Evolutionary conservation across 1,140 invertebrate species (phyloP).

Genomic region (Forficula auricularia): DNA sequence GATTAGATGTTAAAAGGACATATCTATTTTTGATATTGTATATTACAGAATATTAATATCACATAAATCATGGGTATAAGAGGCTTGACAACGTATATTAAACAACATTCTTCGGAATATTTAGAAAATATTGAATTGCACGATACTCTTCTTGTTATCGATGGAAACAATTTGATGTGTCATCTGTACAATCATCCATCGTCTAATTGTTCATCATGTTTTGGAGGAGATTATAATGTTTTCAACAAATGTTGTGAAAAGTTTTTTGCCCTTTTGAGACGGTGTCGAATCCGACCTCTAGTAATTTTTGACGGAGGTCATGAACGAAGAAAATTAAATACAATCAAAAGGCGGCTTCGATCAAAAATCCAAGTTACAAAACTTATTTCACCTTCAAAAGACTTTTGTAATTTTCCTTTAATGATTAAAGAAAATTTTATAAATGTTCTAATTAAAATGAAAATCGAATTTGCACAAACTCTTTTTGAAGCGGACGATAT

Average conservation of each 20-base stretch:
- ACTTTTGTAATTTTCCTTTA: constrained; percentile 44
- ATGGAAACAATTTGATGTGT: constrained; percentile 59
- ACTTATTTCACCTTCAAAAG: constrained; percentile 22
- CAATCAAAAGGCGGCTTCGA: constrained; percentile 39
- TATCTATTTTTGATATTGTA: too few species aligned
- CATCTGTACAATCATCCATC: constrained; percentile 43
- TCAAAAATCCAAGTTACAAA: constrained; percentile 35
- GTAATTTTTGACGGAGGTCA: constrained; percentile 71
- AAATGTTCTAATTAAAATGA: constrained; percentile 40
- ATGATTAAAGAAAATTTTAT: constrained; percentile 53
- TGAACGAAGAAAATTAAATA: constrained; percentile 56
- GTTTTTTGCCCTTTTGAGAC: constrained; percentile 51
- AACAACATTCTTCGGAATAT: constrained; percentile 41
- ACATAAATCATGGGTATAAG: constrained; percentile 77
- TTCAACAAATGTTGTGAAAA: constrained; percentile 39
- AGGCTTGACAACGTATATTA: constrained; percentile 64
- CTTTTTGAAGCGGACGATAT: constrained; percentile 76
- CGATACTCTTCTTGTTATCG: constrained; percentile 55
- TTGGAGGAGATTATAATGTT: constrained; percentile 75
- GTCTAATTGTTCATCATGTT: constrained; percentile 44
- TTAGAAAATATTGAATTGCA: constrained; percentile 44
- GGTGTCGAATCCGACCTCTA: constrained; percentile 56
- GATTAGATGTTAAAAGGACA: too few species aligned
- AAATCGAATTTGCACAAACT: constrained; percentile 46
- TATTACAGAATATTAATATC: too few species aligned